Evolutionary conservation across 53 echinoderm and acorn worm species (phyloP).

Genomic region (Apostichopus leukothele): DNA sequence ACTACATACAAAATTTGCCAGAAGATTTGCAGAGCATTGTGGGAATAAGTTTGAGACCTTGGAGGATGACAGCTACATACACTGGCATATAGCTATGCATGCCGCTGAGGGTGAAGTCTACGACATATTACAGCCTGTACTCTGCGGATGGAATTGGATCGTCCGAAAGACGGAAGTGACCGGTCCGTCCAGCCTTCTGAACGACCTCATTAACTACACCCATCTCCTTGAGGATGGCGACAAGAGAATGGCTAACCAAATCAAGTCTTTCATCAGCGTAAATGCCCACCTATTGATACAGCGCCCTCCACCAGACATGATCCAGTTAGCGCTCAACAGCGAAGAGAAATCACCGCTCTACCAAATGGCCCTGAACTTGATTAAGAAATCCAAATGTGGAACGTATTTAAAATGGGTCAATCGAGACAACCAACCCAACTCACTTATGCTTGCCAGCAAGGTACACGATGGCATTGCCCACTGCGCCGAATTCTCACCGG

Average conservation of each 20-base stretch:
- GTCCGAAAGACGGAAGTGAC: constrained; percentile 60
- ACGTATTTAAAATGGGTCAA: constrained; percentile 43
- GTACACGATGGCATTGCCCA: constrained; percentile 67
- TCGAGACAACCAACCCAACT: constrained; percentile 39
- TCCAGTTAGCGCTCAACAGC: constrained; percentile 70
- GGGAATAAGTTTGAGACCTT: constrained; percentile 60
- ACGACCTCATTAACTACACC: constrained; percentile 76
- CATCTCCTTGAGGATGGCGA: constrained; percentile 55
- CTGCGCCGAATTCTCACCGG: constrained; percentile 81
- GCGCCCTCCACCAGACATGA: constrained; percentile 64
- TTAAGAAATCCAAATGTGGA: not conserved
- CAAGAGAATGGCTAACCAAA: constrained; percentile 56
- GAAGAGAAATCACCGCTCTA: constrained; percentile 58
- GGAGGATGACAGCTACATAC: constrained; percentile 71
- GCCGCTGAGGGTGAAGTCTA: constrained; percentile 62
- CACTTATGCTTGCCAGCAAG: constrained; percentile 66
- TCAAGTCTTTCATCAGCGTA: constrained; percentile 79
- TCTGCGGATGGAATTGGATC: constrained; percentile 69
- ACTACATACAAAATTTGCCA: constrained; percentile 69
- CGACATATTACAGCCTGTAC: constrained; percentile 54
- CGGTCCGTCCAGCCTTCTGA: constrained; percentile 74
- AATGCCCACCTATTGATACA: constrained; percentile 78
- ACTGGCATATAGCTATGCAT: constrained; percentile 81
- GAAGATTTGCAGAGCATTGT: constrained; percentile 66
- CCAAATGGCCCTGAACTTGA: constrained; percentile 70